Evolutionary conservation across 1,140 invertebrate species (phyloP).

Genomic region (Calycopis cecrops): DNA sequence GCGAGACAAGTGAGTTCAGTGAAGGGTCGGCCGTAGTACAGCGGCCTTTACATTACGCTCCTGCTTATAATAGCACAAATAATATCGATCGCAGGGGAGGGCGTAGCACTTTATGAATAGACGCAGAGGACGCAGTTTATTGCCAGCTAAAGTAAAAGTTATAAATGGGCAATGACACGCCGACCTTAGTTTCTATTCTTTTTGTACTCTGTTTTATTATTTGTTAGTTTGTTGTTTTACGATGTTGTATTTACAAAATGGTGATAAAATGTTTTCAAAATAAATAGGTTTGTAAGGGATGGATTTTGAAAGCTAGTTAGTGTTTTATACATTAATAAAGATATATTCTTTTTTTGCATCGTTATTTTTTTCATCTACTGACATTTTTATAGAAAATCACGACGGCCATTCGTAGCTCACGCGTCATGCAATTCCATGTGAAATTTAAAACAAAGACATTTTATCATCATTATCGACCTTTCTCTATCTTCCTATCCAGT

Average conservation of each 20-base stretch:
- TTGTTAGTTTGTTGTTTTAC: background rate
- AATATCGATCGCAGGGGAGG: conserved; percentile 25
- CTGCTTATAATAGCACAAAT: conserved; percentile 22
- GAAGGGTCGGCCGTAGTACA: conserved; percentile 13
- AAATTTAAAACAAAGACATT: too few species aligned
- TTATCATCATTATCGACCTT: too few species aligned
- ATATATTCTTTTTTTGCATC: too few species aligned
- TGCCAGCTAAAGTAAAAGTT: conserved; percentile 13
- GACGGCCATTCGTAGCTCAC: too few species aligned
- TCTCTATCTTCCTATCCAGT: too few species aligned
- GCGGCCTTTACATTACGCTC: conserved; percentile 16
- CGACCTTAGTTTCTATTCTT: conserved; percentile 11
- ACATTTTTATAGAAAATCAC: too few species aligned
- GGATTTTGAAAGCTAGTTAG: too few species aligned
- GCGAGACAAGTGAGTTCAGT: too few species aligned
- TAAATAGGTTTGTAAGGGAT: background rate
- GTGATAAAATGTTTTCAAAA: conserved; percentile 2
- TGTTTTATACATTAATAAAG: too few species aligned
- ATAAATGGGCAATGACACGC: conserved; percentile 13
- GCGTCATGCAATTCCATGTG: too few species aligned
- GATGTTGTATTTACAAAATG: background rate
- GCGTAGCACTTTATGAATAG: conserved; percentile 22
- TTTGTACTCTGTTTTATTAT: background rate
- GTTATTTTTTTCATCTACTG: too few species aligned
- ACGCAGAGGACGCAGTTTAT: conserved; percentile 19